Evolutionary conservation across 2,797 vertebrate genomes (phyloP).

Genomic region (Pyrocephalus nanus): DNA sequence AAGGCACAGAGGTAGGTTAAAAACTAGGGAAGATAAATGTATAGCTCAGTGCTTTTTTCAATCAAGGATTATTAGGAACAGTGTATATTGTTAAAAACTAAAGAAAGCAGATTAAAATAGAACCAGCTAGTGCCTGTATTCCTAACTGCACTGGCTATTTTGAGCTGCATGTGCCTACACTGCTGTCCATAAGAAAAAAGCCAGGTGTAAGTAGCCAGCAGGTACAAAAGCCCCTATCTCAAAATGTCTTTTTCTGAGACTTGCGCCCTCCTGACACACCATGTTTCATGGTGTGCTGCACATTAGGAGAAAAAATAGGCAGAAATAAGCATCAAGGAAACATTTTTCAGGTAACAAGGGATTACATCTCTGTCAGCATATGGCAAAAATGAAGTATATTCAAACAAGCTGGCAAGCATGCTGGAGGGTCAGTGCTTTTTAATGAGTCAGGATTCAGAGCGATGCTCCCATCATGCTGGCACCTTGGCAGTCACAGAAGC

Average conservation of each 20-base stretch:
- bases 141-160: neutral
- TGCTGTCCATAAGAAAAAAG: neutral
- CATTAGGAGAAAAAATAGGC: neutral
- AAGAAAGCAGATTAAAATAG: neutral
- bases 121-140: neutral
- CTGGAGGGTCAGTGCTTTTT: neutral
- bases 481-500: accelerated
- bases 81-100: neutral
- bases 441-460: neutral
- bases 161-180: neutral
- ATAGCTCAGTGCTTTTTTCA: neutral
- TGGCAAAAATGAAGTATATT: neutral
- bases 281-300: neutral
- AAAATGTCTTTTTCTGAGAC: neutral
- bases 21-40: neutral
- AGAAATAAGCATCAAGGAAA: neutral
- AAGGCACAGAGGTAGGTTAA: neutral
- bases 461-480: accelerated
- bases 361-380: neutral
- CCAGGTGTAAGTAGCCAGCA: neutral
- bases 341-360: neutral
- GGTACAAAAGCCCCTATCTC: neutral
- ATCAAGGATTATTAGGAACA: neutral
- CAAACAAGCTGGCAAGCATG: neutral
- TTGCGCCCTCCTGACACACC: neutral